Conservation (phyloP, 2,888 invertebrate genomes). For the Schizotus pectinicornis region DNA sequence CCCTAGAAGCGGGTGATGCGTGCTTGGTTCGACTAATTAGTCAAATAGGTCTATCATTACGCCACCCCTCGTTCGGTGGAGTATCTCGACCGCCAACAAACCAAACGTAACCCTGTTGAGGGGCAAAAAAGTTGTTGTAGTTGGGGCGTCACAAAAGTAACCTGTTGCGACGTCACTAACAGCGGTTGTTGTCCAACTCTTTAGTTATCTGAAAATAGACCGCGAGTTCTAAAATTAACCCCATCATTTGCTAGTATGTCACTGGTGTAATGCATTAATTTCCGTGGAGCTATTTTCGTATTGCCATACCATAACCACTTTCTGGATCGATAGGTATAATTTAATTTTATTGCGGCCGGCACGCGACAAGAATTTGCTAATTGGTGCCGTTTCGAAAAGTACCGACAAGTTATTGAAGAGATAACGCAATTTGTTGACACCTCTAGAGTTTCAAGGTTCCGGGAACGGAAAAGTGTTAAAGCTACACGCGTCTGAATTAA, state of each 20-base stretch:
- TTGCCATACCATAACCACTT: too few relatives aligned
- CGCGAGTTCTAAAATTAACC: constrained; percentile 1
- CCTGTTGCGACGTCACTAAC: constrained; percentile 24
- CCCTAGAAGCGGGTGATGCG: neutral
- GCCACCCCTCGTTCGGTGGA: neutral
- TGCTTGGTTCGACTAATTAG: constrained; percentile 4
- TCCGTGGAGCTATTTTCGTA: too few relatives aligned
- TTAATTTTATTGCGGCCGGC: too few relatives aligned
- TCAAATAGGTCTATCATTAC: constrained; percentile 5
- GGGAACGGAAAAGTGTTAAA: too few relatives aligned
- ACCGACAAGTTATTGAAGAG: too few relatives aligned
- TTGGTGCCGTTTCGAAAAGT: too few relatives aligned
- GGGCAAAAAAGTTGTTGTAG: too few relatives aligned
- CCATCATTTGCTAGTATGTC: neutral
- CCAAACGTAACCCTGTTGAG: neutral
- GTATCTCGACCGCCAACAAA: neutral
- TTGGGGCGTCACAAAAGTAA: constrained; percentile 4
- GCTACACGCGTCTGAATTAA: too few relatives aligned
- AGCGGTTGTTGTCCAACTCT: constrained; percentile 15
- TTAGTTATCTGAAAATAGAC: constrained; percentile 17
- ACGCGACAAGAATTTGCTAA: too few relatives aligned
- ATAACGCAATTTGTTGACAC: too few relatives aligned
- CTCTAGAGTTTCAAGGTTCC: too few relatives aligned
- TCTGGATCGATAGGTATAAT: too few relatives aligned
- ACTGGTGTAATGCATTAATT: neutral